Conservation (phyloP, 2,797 vertebrate species). For the Anguilla marmorata region DNA sequence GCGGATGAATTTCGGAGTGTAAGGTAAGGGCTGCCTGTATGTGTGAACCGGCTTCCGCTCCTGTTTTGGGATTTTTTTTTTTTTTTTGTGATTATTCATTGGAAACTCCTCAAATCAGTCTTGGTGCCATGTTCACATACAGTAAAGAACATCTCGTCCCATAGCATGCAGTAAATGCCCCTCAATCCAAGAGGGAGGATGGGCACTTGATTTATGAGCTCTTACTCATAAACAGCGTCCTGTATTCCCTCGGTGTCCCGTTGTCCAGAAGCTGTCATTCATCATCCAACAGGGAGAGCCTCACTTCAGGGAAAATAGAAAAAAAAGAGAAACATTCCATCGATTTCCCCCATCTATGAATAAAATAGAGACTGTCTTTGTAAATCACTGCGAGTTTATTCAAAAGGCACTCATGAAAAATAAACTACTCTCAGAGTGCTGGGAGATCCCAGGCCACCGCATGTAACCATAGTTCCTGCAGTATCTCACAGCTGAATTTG, state of each 20-base stretch:
- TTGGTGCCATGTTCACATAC: background rate
- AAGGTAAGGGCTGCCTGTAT: background rate
- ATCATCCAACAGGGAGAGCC: slow-evolving; percentile 38
- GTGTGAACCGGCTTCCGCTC: background rate
- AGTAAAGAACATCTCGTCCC: background rate
- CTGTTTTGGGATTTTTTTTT: background rate
- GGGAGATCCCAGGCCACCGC: background rate
- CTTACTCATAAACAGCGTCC: slow-evolving; percentile 3
- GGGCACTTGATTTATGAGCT: background rate
- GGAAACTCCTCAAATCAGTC: background rate
- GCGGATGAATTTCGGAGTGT: no score
- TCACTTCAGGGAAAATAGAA: slow-evolving; percentile 1
- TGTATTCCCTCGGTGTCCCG: slow-evolving; percentile 32
- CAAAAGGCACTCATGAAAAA: slow-evolving; percentile 27
- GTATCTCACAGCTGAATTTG: background rate
- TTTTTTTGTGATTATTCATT: background rate
- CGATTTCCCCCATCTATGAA: slow-evolving; percentile 21
- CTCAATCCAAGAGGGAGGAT: background rate
- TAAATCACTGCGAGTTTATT: slow-evolving; percentile 38
- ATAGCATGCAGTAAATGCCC: background rate
- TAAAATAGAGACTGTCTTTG: slow-evolving; percentile 29
- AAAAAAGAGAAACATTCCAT: slow-evolving; percentile 26
- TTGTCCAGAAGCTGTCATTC: slow-evolving; percentile 18
- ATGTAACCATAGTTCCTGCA: background rate
- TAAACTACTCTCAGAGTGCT: slow-evolving; percentile 8